Base-by-base conservation (phyloP, 2,888 invertebrate species). In the Drosophila mulleri region DNA sequence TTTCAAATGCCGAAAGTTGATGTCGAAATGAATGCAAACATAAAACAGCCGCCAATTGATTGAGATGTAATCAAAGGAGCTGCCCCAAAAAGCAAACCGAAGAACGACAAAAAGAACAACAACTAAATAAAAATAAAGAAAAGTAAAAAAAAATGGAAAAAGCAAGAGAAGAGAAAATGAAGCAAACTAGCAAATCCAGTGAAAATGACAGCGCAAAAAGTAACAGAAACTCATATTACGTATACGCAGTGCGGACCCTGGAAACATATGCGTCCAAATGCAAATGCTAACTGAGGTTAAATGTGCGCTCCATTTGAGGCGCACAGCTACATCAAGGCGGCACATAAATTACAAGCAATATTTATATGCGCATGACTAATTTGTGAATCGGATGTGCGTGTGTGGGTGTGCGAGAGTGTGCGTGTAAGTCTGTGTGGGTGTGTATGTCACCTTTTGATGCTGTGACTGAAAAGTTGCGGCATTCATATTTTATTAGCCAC, bases 11-110 rank as follows among this genome's bases (percentile, higher is more conserved):
- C 85, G 70, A 85, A 83, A 86, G 76, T 75, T 83, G 86, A 72
- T 79, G 83, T 77, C 69, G 77, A 79, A 86, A 86, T 89, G 87
- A 53, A 53, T 81, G 83, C 77, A 75, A 81, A 77, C 88, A 86
- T 88, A 86, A 90, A 90, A 86, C 80, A 72, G 84, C 82, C 89
- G 75, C 84, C 87, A 87, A 90, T 86, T 88, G 90, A 90, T 90
- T 88, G 90, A 88, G 89, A 88, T 88, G 89, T 90, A 84, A 90
- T 90, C 87, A 82, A 86, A 83, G 78, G 62, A 70, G 66, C 63
- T 74, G 72, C 62, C 68, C 66, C 45, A 35, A 70, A 77, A 54
- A 44, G 62, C 67, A 59, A 69, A 44, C 67, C 69, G 47, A 35
- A 9, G 32, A 32, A 32, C 7, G 9, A 11, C 1, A 32, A 9